Percentiles rank a stretch among this genome's conserved stretches.
These are phyloP conservation scores for Nephrocerus scutellatus DNA, from an alignment of 2,888 invertebrate genomes.

Conservation along the genomic window DNA sequence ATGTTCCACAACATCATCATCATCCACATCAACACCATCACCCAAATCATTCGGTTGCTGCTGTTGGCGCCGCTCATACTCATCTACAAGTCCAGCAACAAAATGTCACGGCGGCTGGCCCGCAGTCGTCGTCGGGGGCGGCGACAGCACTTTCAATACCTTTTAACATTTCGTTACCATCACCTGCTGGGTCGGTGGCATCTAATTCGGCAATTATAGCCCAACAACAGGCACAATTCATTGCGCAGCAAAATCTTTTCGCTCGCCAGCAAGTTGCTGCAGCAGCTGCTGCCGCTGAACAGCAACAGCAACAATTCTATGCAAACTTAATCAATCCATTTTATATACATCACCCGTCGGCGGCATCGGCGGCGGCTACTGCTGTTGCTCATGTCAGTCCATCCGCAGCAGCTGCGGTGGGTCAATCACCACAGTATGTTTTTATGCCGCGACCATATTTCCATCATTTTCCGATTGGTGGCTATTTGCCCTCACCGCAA, in stretches of 20 bases:
- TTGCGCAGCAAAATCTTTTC: constrained; percentile 64
- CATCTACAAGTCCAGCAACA: constrained; percentile 18
- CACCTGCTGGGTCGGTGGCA: constrained; percentile 30
- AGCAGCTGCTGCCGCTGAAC: constrained; percentile 44
- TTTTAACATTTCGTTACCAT: constrained; percentile 43
- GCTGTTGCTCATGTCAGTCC: too few species aligned
- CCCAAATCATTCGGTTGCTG: constrained; percentile 19
- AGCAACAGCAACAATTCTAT: constrained; percentile 33
- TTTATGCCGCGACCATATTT: constrained; percentile 43
- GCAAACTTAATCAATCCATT: constrained; percentile 32
- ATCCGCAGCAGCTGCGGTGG: constrained; percentile 14
- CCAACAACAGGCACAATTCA: constrained; percentile 54
- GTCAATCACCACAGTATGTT: constrained; percentile 37
- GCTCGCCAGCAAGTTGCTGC: constrained; percentile 61
- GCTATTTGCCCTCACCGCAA: constrained; percentile 31
- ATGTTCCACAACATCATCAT: constrained; percentile 14
- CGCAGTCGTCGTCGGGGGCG: constrained; percentile 24
- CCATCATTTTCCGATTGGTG: constrained; percentile 41
- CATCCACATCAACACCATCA: constrained; percentile 37
- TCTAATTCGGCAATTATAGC: constrained; percentile 48
- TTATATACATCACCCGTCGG: constrained; percentile 33
- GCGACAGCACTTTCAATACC: constrained; percentile 28
- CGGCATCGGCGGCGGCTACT: constrained; percentile 33
- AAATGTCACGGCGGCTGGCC: constrained; percentile 26
- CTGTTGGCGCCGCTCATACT: constrained; percentile 20